Base-by-base conservation (phyloP, 2,797 vertebrate species). In the Coreius guichenoti region DNA sequence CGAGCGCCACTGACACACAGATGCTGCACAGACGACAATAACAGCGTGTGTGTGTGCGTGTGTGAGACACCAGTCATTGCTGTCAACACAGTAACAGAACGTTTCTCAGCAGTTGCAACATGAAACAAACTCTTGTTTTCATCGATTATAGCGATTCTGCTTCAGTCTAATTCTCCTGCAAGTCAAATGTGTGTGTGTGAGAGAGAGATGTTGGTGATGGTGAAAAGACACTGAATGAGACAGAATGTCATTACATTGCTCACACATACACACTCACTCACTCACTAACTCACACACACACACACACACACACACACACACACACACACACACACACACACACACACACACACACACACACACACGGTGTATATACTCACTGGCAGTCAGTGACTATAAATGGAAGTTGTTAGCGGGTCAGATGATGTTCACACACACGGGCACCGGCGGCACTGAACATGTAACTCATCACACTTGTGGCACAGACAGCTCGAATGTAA, bases 351-450 rank as follows among this genome's bases (percentile, higher is more conserved):
- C 51, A 54, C 51, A 54, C 51, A 21, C 51, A 21, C 51, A 21
- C 72, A 51, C n/a, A 33, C 9, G 36, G 14, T 6, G 33, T 4
- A n/a, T 51, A 70, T 9, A 81, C 45, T 76, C 73, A 49, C 29
- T 43, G 56, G 58, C 58, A 83, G 70, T 9, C 19, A 2, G 31
- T 76, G 58, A 39, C 82, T 73, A 76, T 83, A 83, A 21, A 83
- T 39, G 82, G 73, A 65, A 36, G 31, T 83, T 31, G 43, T 51
- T 45, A 51, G 56, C 29, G 26, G 19, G 26, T 82, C 17, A 12
- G 21, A 73, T 63, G 29, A 61, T 73, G 49, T 72, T n/a, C 51
- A 29, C 80, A 72, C 80, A 72, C n/a, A 29, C 11, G 31, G 80
- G 80, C 69, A 82, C 17, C 5, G 19, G 36, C 17, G 26, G 49